Base-by-base conservation (phyloP, 2,888 invertebrate genomes). In the Phyto melanocephala region DNA sequence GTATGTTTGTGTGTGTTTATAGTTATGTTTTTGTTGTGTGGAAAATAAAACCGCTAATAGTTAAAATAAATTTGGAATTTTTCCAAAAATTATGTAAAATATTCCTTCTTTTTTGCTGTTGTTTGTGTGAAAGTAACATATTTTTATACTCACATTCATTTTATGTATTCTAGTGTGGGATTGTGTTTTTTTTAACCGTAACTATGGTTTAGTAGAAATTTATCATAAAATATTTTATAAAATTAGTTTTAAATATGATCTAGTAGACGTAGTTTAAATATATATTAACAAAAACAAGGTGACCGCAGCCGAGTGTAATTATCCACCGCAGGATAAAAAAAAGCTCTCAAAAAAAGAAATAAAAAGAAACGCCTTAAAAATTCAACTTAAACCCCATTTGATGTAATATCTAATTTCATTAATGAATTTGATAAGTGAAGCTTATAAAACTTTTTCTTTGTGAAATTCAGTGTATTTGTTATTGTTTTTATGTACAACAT, bases 31-130 rank as follows among this genome's bases (percentile, higher is more conserved):
- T 37, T 72, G 20, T 58, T 58, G 72, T 63, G 65, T 65, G 42
- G 45, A 60, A 65, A 71, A 72, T 60, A 50, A 60, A 72, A 79
- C 79, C 79, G 72, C 79, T 71, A 79, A 79, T 79, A 79, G 79
- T 79, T 72, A 79, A 79, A 79, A 79, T 72, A 79, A 60, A 79
- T 79, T 79, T 79, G 79, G 72, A 58, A 72, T 42, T 79, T 72
- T 72, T 50, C 79, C 79, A 79, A 72, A 79, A 67, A 72, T 67
- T 79, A 71, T 71, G 56, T 33, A 78, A 78, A 58, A 68, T 4
- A 15, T 37, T 45, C 10, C 15, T 52, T 54, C 5, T 22, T 24
- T 40, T 15, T 62, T 42, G 8, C 5, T 42, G 1, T 24, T 52
- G 62, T 40, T n/a, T 54, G 47, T 58, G 52, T 47, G 47, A 58